Conservation (phyloP, 2,113 vertebrate species). For the Abramis brama region DNA sequence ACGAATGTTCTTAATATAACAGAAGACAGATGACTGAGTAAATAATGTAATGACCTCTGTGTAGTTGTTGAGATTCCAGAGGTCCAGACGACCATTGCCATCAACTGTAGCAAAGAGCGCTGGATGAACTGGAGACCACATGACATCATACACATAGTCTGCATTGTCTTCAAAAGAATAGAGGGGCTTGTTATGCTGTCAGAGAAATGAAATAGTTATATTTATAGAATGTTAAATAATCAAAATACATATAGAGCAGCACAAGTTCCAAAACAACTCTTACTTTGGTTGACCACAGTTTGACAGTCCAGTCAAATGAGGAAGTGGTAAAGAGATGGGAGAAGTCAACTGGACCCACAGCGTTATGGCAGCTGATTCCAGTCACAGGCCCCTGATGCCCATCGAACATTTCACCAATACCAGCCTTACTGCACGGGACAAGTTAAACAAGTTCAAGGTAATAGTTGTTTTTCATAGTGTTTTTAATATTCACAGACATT, state of each 20-base stretch:
- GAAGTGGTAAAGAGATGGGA: constrained; percentile 90
- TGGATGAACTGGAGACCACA: constrained; percentile 90
- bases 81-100: constrained; percentile 87
- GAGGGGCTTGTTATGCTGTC: constrained; percentile 87
- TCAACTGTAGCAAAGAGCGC: constrained; percentile 88
- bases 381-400: constrained; percentile 89
- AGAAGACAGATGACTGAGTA: background rate
- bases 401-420: constrained; percentile 87
- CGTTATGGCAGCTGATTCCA: constrained; percentile 88
- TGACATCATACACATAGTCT: constrained; percentile 89
- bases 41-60: constrained; percentile 77
- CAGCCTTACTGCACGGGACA: constrained; percentile 81
- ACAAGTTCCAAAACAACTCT: constrained; percentile 47
- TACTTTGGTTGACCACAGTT: constrained; percentile 90
- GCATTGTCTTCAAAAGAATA: constrained; percentile 93
- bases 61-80: constrained; percentile 91
- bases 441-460: background rate
- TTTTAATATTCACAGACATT: background rate
- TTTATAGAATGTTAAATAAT: background rate
- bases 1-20: background rate
- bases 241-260: background rate
- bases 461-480: background rate
- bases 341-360: constrained; percentile 87
- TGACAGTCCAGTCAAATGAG: constrained; percentile 91
- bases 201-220: background rate